Percentiles rank a stretch among this genome's conserved stretches.
Evolutionary conservation across 2,888 invertebrate species (phyloP).

Genomic region (Atherix ibis): DNA sequence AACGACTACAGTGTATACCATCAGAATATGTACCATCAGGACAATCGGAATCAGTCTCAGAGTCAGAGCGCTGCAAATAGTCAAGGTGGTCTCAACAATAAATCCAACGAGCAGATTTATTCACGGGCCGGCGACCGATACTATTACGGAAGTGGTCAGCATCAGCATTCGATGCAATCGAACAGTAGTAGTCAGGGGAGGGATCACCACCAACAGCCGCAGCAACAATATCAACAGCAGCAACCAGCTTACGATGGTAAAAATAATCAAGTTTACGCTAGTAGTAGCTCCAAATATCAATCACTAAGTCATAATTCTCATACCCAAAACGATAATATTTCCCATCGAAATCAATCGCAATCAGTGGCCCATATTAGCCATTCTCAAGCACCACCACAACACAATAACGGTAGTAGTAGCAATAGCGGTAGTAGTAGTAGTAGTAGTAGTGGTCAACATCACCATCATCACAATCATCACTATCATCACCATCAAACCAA

Average conservation of each 20-base stretch:
- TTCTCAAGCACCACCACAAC: too few species aligned
- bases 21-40: slow-evolving; percentile 9
- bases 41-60: slow-evolving; percentile 15
- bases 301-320: too few species aligned
- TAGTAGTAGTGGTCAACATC: too few species aligned
- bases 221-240: slow-evolving; percentile 15
- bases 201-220: slow-evolving; percentile 13
- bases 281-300: slow-evolving; percentile 23
- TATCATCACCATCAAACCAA: slow-evolving; percentile 14
- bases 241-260: slow-evolving; percentile 32
- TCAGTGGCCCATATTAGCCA: too few species aligned
- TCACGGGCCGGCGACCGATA: slow-evolving; percentile 16
- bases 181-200: too few species aligned
- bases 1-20: slow-evolving; percentile 15
- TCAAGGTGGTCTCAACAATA: slow-evolving; percentile 15
- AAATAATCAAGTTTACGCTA: slow-evolving; percentile 31
- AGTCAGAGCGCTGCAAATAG: slow-evolving; percentile 18
- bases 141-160: slow-evolving; percentile 12
- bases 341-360: too few species aligned
- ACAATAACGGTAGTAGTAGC: too few species aligned
- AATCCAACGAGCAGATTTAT: slow-evolving; percentile 15
- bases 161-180: too few species aligned
- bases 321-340: too few species aligned
- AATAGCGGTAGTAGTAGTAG: too few species aligned
- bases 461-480: slow-evolving; percentile 14